A percentile compares a stretch with the other conserved stretches of the same genome.
Conservation (phyloP, 2,113 vertebrate species). For the Tychaedon coryphoeus region DNA sequence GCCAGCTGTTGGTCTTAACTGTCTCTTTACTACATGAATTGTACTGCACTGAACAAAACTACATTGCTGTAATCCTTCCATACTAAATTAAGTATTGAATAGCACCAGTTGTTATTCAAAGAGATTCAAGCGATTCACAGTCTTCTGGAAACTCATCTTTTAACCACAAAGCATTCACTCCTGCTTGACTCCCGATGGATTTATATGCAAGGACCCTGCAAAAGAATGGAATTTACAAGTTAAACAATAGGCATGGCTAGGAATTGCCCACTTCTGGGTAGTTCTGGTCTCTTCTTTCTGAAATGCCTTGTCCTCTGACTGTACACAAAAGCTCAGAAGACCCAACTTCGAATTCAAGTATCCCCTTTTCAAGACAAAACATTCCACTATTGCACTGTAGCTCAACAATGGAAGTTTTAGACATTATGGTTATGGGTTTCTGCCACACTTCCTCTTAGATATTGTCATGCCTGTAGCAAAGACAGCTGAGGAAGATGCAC, state of each 20-base stretch:
- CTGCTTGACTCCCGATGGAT: background rate
- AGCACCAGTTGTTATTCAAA: background rate
- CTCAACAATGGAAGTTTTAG: background rate
- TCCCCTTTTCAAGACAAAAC: background rate
- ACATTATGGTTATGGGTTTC: background rate
- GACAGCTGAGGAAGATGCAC: background rate
- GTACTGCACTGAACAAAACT: background rate
- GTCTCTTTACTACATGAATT: background rate
- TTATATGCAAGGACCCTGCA: background rate
- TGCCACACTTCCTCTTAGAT: background rate
- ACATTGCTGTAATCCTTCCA: background rate
- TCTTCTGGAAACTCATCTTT: background rate
- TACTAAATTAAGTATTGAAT: background rate
- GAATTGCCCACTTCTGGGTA: background rate
- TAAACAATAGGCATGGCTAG: background rate
- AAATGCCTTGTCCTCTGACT: background rate
- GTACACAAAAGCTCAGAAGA: background rate
- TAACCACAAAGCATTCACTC: background rate
- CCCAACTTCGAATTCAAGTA: background rate
- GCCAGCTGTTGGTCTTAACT: background rate
- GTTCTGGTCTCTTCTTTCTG: background rate
- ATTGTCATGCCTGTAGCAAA: background rate
- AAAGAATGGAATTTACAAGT: background rate
- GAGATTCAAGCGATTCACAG: background rate
- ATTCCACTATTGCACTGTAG: background rate